Evolutionary conservation across 2,113 vertebrate genomes (phyloP).

Genomic region (Pangasianodon gigas): DNA sequence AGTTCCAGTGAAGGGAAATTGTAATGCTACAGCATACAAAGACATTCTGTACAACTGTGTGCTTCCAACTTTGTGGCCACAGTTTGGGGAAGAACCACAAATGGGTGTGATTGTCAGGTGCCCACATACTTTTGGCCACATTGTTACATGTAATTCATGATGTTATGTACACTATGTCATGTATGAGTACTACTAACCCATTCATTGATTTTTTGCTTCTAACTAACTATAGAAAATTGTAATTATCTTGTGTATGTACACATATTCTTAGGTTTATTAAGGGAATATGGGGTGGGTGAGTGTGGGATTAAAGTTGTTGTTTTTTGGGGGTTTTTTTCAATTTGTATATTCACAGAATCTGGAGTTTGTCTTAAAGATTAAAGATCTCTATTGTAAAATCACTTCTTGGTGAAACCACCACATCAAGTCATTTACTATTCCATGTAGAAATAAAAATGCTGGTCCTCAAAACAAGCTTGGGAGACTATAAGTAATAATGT

Average conservation of each 20-base stretch:
- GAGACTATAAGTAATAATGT: neutral
- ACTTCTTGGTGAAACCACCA: neutral
- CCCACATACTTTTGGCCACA: neutral
- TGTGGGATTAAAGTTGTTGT: too few relatives aligned
- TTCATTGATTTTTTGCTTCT: neutral
- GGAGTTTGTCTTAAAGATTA: neutral
- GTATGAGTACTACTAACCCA: neutral
- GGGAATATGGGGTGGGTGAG: too few relatives aligned
- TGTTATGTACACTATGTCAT: neutral
- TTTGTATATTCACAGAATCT: neutral
- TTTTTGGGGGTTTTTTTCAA: neutral
- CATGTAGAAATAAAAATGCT: neutral
- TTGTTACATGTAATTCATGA: neutral
- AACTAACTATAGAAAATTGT: neutral
- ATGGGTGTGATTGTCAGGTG: neutral
- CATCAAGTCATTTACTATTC: neutral
- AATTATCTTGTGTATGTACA: neutral
- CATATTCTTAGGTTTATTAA: neutral
- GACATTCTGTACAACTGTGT: neutral
- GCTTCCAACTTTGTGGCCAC: neutral
- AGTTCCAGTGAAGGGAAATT: neutral
- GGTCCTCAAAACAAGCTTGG: neutral
- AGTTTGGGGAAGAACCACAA: neutral
- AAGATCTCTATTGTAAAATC: neutral
- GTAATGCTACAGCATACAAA: neutral